Base-by-base conservation (phyloP, 2,888 invertebrate species). In the Chrysolina oricalcia region DNA sequence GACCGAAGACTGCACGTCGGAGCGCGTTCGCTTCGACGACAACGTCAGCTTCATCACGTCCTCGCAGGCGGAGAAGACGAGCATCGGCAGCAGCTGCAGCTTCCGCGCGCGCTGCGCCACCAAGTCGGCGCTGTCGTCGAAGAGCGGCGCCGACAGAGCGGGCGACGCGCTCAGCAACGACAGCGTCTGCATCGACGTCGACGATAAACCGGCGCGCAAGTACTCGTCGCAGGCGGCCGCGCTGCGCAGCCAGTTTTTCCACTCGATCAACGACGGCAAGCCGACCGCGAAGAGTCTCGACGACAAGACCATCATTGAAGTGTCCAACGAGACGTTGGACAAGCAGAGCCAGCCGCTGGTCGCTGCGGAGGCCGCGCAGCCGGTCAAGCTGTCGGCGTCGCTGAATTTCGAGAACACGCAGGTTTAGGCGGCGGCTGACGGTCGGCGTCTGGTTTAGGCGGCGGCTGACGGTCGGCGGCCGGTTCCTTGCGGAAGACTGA, bases 1-100 rank as follows among this genome's bases (percentile, higher is more conserved):
- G 35, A 87, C 88, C 1, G 91, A 91, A 80, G 91, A 92, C 74
- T 90, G 91, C 73, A 90, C 89, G 40, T 92, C 92, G 0, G 93
- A 93, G 83, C 88, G 93, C n/a, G 92, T 93, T 1, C 89, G 92
- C 72, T 93, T 93, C 83, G 93, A 93, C 82, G 92, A 92, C 85
- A 92, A 92, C 79, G 91, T 93, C 74, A 92, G 91, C 81, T 91
- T 91, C 83, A 90, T 92, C 70, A 90, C 89, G 64, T 83, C 83
- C n/a, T 83, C 83, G 17, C 27, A 23, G 13, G 67, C 86, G n/a
- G 89, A 90, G 75, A 90, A 90, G 78, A 85, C 87, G 3, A 88
- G 88, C 78, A 88, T 88, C 27, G 89, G 87, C n/a, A 87, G 88
- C 73, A 88, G 89, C 62, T 87, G 87, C 78, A 89, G 86, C 83